Evolutionary conservation across 2,113 vertebrate species (phyloP), one percentile per base, ranked within the genome.

Genomic region (Ptilorrhoa leucosticta): DNA sequence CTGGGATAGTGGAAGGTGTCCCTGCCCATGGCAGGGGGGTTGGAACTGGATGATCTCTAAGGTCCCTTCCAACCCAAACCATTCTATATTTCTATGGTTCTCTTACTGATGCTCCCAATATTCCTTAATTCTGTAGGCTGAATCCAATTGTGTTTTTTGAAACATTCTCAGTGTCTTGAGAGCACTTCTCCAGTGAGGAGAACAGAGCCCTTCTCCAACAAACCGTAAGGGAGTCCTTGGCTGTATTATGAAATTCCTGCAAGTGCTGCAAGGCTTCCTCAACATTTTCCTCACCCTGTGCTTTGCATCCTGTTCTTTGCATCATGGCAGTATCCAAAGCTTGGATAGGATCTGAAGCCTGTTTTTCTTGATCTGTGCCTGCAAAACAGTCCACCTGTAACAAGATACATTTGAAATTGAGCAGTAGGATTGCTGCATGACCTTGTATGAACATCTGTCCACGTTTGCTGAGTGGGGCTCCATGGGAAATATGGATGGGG

Each of bases 1-100:
- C 17, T 42, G 21, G 30, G 0, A 0, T 0, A 2, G 40, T 26
- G 39, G 61, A 22, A 83, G 17, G 2, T 39, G 53, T 66, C 44
- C 39, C 23, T 68, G 30, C 3, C 78, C 30, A 11, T 68, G 21
- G 39, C 45, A 53, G 17, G 4, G 4, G 11, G 1, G 3, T 0
- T 68, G 47, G n/a, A 83, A 76, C 2, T 5, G 7, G 12, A 15
- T 54, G 26, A 35, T 35, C 14, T 76, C 47, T 23, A 19, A 54
- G 6, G 8, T 35, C 30, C 14, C 11, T 76, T 48, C 54, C 40
- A 27, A 35, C 12, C 26, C 54, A 76, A 76, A 69, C 14, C 40
- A 23, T 18, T 83, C 40, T 2, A 0, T 35, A 1, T 39, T 47
- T 68, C 53, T 61, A 6, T 69, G 30, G 33, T 22, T 68, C 40